Evolutionary conservation across 2,113 vertebrate species (phyloP), one percentile per base, ranked within the genome.

Genomic region (Oncorhynchus clarkii): DNA sequence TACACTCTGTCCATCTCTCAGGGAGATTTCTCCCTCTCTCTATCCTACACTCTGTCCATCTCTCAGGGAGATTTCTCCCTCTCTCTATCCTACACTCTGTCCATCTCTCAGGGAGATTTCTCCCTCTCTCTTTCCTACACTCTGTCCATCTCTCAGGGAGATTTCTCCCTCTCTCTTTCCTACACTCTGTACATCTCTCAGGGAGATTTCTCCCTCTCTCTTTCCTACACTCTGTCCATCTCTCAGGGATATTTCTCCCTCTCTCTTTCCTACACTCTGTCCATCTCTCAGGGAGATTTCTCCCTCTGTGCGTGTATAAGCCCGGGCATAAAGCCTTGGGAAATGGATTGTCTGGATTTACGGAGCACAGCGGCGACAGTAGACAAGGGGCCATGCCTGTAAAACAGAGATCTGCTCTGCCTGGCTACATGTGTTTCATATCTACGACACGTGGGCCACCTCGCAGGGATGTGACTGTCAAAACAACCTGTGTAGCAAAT

Each of bases 281-380:
- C 27, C 27, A 27, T 27, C 27, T 27, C 27, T 27, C 27, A 27
- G 27, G 27, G 27, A 27, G 0, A 27, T 27, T 27, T 27, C 18
- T 70, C 31, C 20, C 34, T 70, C 31, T 8, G 1, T 60, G 20
- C 8, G 5, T 62, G 59, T 11, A 22, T 62, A 16, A n/a, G 59
- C 59, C 13, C 70, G 59, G 70, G 74, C 73, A 79, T 72, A 81
- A 83, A 88, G 81, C 83, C 49, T 68, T 75, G 77, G 85, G 88
- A 92, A 92, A 88, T 87, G 73, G 75, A 72, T 82, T 20, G 86
- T 89, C 87, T 88, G 88, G 83, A 75, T 91, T 87, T 81, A 85
- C 82, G 67, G 85, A 84, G 85, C 74, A 72, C 74, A 85, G 75
- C 70, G 67, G 66, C 16, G 66, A 57, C 73, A 45, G 67, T 69